Base-by-base conservation (phyloP, 92 coral and sea anemone species). In the Nematostella vectensis region DNA sequence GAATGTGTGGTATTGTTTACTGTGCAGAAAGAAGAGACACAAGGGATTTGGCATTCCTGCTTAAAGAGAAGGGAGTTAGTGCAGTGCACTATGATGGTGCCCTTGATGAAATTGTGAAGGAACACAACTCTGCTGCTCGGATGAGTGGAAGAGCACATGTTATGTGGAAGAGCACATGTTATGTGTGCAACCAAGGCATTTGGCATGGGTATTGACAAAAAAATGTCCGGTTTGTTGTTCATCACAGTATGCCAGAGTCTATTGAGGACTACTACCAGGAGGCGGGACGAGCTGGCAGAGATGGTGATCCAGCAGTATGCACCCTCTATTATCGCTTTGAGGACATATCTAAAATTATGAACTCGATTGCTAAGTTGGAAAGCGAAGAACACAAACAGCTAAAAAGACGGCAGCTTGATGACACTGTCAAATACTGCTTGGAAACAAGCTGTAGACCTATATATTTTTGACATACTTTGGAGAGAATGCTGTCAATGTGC, bases 151-250 rank as follows among this genome's bases (percentile, higher is more conserved):
- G 54, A 65, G 65, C 66, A 26, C 13, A 1, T 0, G 74, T 78
- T 4, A 78, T 78, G 65, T 43, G 86, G 80, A 2, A 65, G 54
- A 65, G 65, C 66, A 26, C 13, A 1, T 0, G 74, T 78, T 4
- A 78, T 78, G 65, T 71, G 78, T 63, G 84, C 78, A 4, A 70
- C 84, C 3, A 59, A 72, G 39, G 85, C 70, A 1, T 78, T 78
- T 71, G 79, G 74, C 1, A 78, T 71, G 85, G 85, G 80, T 2
- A 79, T 79, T 15, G 68, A 79, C 33, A 79, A 72, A 54, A 50
- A 61, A n/a, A 79, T 72, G 75, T 70, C 9, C 61, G 75, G 8
- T 72, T 79, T 59, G 70, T 79, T 19, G 66, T 79, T 22, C 85
- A 71, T 37, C 44, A 48, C 1, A 59, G 59, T 23, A 48, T 72